A percentile compares a stretch with the other conserved stretches of the same genome.
Evolutionary conservation across 2,113 vertebrate genomes (phyloP).

Genomic region (Sterrhoptilus dennistouni): DNA sequence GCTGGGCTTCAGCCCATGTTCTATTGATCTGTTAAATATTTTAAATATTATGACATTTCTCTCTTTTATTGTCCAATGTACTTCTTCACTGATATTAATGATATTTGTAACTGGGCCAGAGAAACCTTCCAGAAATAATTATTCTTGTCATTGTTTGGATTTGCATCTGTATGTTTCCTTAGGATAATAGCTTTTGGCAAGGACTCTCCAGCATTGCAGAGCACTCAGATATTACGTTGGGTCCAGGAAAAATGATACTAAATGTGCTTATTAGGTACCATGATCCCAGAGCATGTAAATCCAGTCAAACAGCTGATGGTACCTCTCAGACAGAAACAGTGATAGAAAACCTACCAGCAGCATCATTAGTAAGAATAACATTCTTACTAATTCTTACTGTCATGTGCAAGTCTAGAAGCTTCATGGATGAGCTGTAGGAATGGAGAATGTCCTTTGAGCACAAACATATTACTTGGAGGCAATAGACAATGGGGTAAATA

Average conservation of each 20-base stretch:
- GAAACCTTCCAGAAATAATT: not conserved
- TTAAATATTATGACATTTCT: not conserved
- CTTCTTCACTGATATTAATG: not conserved
- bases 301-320: not conserved
- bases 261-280: not conserved
- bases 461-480: not conserved
- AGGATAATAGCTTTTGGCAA: not conserved
- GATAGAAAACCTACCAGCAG: not conserved
- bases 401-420: not conserved
- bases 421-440: not conserved
- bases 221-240: not conserved
- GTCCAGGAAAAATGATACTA: not conserved
- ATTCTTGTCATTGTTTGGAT: not conserved
- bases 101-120: not conserved
- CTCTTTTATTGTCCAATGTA: not conserved
- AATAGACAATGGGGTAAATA: not conserved
- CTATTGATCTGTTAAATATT: conserved; percentile 23
- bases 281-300: not conserved
- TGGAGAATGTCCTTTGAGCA: not conserved
- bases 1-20: not conserved
- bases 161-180: not conserved
- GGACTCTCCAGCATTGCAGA: not conserved
- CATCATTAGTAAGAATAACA: not conserved
- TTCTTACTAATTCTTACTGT: not conserved
- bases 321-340: not conserved